These are phyloP conservation scores for Sitophilus oryzae DNA, from an alignment of 1,140 invertebrate species.

Conservation along the genomic window DNA sequence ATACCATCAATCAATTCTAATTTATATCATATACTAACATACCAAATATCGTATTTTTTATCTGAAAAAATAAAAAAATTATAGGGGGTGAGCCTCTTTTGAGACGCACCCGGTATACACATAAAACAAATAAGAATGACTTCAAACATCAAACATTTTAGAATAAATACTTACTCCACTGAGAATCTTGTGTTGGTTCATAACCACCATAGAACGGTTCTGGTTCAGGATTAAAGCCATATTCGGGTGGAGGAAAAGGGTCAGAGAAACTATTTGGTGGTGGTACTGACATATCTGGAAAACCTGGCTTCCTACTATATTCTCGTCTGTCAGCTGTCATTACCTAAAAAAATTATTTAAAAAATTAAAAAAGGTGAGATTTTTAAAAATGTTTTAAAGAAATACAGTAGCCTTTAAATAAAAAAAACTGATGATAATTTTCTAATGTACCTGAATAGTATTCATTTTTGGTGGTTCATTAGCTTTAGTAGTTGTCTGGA, in stretches of 20 bases:
- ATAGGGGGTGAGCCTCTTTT: too few relatives aligned
- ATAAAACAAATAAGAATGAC: background rate
- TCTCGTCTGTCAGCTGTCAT: conserved; percentile 83
- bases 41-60: too few relatives aligned
- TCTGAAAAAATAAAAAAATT: too few relatives aligned
- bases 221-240: conserved; percentile 52
- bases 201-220: conserved; percentile 66
- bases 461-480: conserved; percentile 63
- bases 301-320: conserved; percentile 63
- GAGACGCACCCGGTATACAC: too few relatives aligned
- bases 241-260: conserved; percentile 50
- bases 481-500: conserved; percentile 42
- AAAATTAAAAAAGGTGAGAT: background rate
- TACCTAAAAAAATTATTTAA: conserved; percentile 48
- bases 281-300: conserved; percentile 60
- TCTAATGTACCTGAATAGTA: conserved; percentile 63
- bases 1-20: too few relatives aligned
- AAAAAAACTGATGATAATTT: background rate
- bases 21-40: too few relatives aligned
- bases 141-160: background rate
- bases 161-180: conserved; percentile 55
- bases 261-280: conserved; percentile 50
- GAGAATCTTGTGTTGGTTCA: conserved; percentile 66
- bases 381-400: background rate
- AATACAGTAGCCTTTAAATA: background rate